These are phyloP conservation scores for Lampropteryx suffumata DNA, from an alignment of 2,888 invertebrate species.

Conservation along the genomic window DNA sequence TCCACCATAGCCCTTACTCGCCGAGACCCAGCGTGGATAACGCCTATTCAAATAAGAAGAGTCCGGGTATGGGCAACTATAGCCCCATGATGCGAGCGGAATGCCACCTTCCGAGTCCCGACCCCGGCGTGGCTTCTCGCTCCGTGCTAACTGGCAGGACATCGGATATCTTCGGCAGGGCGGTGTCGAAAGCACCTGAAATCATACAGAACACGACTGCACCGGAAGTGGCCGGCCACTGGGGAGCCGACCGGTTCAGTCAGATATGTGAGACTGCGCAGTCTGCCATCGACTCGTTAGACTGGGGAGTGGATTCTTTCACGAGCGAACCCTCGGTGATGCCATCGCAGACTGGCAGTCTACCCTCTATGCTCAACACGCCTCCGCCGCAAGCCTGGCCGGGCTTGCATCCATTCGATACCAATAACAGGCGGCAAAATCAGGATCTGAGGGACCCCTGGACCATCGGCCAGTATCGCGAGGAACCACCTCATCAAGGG, in stretches of 20 bases:
- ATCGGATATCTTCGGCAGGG: slow-evolving; percentile 59
- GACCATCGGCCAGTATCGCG: slow-evolving; percentile 69
- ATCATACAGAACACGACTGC: slow-evolving; percentile 47
- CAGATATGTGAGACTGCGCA: slow-evolving; percentile 48
- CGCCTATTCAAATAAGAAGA: slow-evolving; percentile 64
- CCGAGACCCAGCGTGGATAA: slow-evolving; percentile 70
- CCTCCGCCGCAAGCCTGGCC: slow-evolving; percentile 66
- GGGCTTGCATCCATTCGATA: slow-evolving; percentile 62
- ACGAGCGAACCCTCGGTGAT: slow-evolving; percentile 43
- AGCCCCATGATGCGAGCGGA: slow-evolving; percentile 73
- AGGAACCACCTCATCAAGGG: slow-evolving; percentile 66
- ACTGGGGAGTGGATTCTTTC: slow-evolving; percentile 60
- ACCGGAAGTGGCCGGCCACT: slow-evolving; percentile 57
- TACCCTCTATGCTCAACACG: slow-evolving; percentile 58
- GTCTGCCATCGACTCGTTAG: slow-evolving; percentile 61
- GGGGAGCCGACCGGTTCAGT: slow-evolving; percentile 63
- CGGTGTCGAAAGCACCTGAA: slow-evolving; percentile 57
- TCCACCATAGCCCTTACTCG: slow-evolving; percentile 71
- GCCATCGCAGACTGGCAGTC: slow-evolving; percentile 47
- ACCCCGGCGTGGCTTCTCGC: slow-evolving; percentile 54
- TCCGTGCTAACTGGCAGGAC: slow-evolving; percentile 42
- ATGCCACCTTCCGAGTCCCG: slow-evolving; percentile 69
- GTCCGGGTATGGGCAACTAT: slow-evolving; percentile 69
- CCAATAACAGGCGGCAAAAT: slow-evolving; percentile 48
- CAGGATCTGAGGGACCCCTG: slow-evolving; percentile 65